Evolutionary conservation across 2,113 vertebrate species (phyloP), one percentile per base, ranked within the genome.

Genomic region (Bombycilla garrulus): DNA sequence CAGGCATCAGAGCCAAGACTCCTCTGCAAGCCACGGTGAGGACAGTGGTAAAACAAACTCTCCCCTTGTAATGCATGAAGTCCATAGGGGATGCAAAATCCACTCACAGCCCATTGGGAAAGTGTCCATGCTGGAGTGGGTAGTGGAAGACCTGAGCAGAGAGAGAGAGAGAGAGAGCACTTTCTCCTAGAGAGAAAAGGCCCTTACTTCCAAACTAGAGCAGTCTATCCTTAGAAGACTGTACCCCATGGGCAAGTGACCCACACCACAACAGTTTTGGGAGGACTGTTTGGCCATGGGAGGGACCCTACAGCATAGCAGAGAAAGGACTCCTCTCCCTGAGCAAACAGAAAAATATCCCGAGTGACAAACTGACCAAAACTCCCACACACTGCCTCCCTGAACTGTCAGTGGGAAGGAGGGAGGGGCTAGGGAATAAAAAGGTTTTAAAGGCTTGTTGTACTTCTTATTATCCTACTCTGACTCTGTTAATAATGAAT

Each of bases 201-300:
- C 12, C n/a, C 35, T 33, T 20, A 11, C 28, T 38, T 33, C 26
- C 57, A 61, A 61, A 50, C 35, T 21, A 50, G 10, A 25, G 28
- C 16, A 33, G 12, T 28, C 44, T 38, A 4, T 50, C 10, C 58
- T 61, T 51, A 28, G 26, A 50, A 62, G 8, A 8, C 13, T 50
- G 45, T 13, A 28, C 23, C 8, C 23, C 1, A 0, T 42, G 29
- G 29, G 12, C 0, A 3, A 42, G 18, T n/a, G 6, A 42, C 2
- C 45, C 14, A 17, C 2, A 1, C 18, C 19, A 28, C 24, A 42
- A 14, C 11, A 18, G 14, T 51, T 53, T 42, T 29, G 36, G 23
- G 24, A 78, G 51, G 14, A 53, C 19, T n/a, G 0, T 42, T n/a
- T n/a, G 23, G 5, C 29, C 1, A 2, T 42, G 29, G 28, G 19